Percentiles rank a stretch among this genome's conserved stretches.
Conservation (phyloP, 2,113 vertebrate genomes). For the Aptenodytes forsteri region DNA sequence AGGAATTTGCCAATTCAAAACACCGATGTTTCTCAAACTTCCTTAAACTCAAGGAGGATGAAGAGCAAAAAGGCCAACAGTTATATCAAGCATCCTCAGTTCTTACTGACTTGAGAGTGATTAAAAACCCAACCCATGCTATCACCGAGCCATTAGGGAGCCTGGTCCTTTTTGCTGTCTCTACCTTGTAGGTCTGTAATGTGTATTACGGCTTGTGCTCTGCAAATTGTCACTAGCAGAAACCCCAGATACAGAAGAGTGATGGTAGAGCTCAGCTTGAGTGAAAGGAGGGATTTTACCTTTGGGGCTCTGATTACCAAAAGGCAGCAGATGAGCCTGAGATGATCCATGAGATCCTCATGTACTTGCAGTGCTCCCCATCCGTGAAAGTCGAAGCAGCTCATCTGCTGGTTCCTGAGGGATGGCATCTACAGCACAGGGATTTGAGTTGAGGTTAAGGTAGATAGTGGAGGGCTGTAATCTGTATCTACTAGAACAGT, state of each 20-base stretch:
- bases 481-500: background rate
- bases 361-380: background rate
- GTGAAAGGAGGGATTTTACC: background rate
- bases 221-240: background rate
- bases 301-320: background rate
- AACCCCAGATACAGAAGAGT: background rate
- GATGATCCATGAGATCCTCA: background rate
- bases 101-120: background rate
- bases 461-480: background rate
- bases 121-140: background rate
- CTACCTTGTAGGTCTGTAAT: background rate
- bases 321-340: background rate
- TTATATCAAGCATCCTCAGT: background rate
- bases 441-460: background rate
- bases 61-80: background rate
- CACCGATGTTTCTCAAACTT: background rate
- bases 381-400: fast-evolving
- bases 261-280: background rate
- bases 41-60: background rate
- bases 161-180: background rate
- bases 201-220: background rate
- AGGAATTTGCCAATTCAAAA: background rate
- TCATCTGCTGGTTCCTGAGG: background rate
- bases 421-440: background rate
- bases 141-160: background rate